Evolutionary conservation across 2,113 vertebrate genomes (phyloP).

Genomic region (Genyomyrus donnyi): DNA sequence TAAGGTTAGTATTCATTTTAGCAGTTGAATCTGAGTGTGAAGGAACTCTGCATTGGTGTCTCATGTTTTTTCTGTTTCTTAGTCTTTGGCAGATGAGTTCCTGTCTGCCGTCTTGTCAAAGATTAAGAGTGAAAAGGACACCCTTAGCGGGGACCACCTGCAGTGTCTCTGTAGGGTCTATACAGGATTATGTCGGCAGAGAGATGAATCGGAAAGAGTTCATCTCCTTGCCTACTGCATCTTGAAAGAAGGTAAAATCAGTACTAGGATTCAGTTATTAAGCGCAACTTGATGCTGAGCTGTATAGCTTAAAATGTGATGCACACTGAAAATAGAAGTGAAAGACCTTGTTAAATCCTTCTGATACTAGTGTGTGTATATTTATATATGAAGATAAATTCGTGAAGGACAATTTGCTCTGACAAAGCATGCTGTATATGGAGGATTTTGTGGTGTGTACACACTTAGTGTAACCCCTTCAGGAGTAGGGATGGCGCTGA

Average conservation of each 20-base stretch:
- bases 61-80: background rate
- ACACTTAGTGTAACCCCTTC: background rate
- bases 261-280: background rate
- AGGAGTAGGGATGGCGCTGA: background rate
- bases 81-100: conserved; percentile 67
- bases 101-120: conserved; percentile 66
- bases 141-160: conserved; percentile 42
- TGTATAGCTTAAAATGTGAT: background rate
- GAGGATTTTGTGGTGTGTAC: background rate
- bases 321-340: background rate
- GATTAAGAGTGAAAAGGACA: conserved; percentile 63
- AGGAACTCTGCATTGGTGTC: background rate
- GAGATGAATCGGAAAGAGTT: conserved; percentile 71
- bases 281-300: background rate
- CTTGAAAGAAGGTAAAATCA: conserved; percentile 74
- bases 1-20: conserved; percentile 55
- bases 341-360: background rate
- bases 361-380: background rate
- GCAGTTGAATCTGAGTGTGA: background rate
- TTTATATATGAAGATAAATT: background rate
- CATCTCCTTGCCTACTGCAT: conserved; percentile 80
- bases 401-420: background rate
- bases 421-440: background rate
- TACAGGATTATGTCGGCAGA: conserved; percentile 75
- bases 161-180: conserved; percentile 87